Evolutionary conservation across 2,797 vertebrate genomes (phyloP), one percentile per base, ranked within the genome.

Genomic region (Mionectes olivaceus): DNA sequence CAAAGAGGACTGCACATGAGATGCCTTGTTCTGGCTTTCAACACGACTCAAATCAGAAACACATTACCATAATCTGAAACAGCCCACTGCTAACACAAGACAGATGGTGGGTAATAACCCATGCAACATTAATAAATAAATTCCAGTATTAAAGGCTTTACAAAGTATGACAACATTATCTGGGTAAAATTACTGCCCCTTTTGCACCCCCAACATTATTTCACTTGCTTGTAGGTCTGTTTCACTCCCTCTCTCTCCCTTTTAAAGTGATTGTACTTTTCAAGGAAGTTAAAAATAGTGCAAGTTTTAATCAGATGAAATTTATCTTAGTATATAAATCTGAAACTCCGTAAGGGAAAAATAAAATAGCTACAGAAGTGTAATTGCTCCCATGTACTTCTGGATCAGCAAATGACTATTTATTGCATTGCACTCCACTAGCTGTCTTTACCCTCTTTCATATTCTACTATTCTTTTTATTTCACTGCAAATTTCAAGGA

Each of bases 71-170:
- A 98, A 98, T 98, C 97, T 98, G 97, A 98, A 98, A 98, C 98
- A 98, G 98, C 97, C 96, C 97, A 97, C 97, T 98, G 97, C 97
- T 98, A 98, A 98, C 97, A 97, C 97, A 98, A 98, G 98, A 98
- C 98, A 98, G 98, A 98, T 98, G 98, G 98, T 83, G 94, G 97
- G 97, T 97, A 98, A 98, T 98, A 98, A 98, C 97, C 97, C 97
- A 97, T 98, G 97, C 96, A 98, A 98, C 98, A 98, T 98, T 98
- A 98, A 98, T 98, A 98, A 98, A 98, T 98, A 98, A 98, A 98
- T 98, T 98, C 97, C 97, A 98, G 97, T 97, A 98, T 98, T 98
- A 98, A 98, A 98, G 97, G 97, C 97, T 98, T 98, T 98, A 98
- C 97, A 98, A 98, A 98, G 97, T 98, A 98, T 98, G 98, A 98